Evolutionary conservation across 2,797 vertebrate genomes (phyloP).

Genomic region (Pelochelys cantorii): DNA sequence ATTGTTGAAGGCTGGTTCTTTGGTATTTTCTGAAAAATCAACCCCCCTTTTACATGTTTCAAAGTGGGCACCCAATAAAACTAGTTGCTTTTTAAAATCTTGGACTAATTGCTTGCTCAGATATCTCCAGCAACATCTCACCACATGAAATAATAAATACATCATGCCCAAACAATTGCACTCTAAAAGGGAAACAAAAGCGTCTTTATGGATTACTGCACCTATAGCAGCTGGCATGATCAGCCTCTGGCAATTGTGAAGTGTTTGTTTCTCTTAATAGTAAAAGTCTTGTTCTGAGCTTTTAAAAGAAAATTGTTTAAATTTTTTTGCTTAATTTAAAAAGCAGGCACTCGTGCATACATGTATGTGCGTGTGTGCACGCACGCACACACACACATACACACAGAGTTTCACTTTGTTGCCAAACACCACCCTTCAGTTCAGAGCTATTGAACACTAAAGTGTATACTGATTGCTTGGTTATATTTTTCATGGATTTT

Average conservation of each 20-base stretch:
- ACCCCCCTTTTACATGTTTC: accelerated
- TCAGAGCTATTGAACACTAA: not conserved
- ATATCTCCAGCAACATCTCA: not conserved
- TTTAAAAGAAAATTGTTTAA: conserved; percentile 71
- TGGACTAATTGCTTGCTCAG: not conserved
- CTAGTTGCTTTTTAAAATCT: not conserved
- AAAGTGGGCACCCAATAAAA: not conserved
- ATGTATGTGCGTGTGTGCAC: too few relatives aligned
- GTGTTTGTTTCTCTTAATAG: conserved; percentile 63
- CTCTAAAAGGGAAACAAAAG: not conserved
- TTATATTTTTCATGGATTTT: not conserved
- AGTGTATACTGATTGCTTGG: not conserved
- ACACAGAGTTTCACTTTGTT: not conserved
- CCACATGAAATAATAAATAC: not conserved
- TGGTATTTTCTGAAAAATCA: not conserved
- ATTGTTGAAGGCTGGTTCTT: not conserved
- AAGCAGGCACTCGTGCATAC: not conserved
- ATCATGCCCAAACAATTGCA: not conserved
- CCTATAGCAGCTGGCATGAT: conserved; percentile 27
- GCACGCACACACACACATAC: not conserved
- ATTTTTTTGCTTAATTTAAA: not conserved
- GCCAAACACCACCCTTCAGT: not conserved
- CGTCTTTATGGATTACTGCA: not conserved
- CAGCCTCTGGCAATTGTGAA: conserved; percentile 18
- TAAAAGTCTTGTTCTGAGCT: conserved; percentile 61